phyloP scores from a whole-genome alignment of 1,140 invertebrate genomes.

The Temnothorax curvispinosus region DNA sequence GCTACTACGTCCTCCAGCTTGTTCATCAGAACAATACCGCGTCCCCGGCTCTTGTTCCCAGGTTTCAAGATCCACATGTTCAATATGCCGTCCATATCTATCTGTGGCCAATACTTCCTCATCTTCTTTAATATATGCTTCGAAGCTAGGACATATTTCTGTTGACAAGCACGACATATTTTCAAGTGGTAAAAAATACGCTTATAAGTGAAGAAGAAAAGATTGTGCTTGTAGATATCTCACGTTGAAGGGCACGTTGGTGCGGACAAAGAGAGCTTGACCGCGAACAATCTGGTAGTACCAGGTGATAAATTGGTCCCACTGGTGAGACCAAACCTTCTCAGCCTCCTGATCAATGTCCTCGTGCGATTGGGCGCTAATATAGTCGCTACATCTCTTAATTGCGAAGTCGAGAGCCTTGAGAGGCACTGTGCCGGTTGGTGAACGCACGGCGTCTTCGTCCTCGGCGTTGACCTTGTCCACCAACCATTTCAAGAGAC shows the following conservation, averaged over 20 bases:
- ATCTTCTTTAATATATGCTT: conserved; percentile 86
- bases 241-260: conserved; percentile 79
- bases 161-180: conserved; percentile 20
- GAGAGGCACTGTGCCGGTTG: conserved; percentile 89
- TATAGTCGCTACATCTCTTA: conserved; percentile 91
- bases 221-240: conserved; percentile 53
- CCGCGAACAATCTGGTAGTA: conserved; percentile 83
- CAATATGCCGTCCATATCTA: conserved; percentile 92
- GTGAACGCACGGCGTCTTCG: conserved; percentile 86
- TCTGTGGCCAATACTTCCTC: conserved; percentile 91
- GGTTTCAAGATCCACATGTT: conserved; percentile 99
- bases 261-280: conserved; percentile 76
- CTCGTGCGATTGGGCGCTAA: conserved; percentile 91
- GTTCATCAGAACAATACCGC: conserved; percentile 95
- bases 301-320: conserved; percentile 92
- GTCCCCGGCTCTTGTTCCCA: conserved; percentile 95
- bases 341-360: conserved; percentile 93
- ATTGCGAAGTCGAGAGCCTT: conserved; percentile 93
- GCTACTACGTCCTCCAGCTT: conserved; percentile 94
- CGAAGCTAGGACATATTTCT: conserved; percentile 85
- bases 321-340: conserved; percentile 92
- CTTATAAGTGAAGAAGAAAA: background rate
- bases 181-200: background rate
- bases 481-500: conserved; percentile 92
- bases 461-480: conserved; percentile 87